Percentiles rank a stretch among this genome's conserved stretches.
phyloP scores from a whole-genome alignment of 2,888 invertebrate species.

The Eurytoma adleriae region DNA sequence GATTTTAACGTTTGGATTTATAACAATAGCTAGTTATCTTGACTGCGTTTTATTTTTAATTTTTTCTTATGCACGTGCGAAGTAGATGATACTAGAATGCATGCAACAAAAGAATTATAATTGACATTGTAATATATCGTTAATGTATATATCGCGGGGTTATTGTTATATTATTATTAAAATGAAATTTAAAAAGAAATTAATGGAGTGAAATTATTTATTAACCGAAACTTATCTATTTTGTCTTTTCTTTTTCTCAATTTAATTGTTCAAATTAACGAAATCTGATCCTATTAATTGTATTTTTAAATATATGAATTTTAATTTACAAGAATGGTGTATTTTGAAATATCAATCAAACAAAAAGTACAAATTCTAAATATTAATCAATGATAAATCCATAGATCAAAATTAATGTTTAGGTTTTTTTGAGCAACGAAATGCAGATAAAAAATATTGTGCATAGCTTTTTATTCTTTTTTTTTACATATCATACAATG shows the following conservation, averaged over 20 bases:
- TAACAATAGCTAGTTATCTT: slow-evolving; percentile 2
- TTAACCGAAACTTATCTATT: background rate
- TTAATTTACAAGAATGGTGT: no score
- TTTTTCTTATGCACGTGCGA: slow-evolving; percentile 34
- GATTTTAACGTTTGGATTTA: background rate
- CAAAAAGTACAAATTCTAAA: no score
- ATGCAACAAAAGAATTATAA: slow-evolving; percentile 41
- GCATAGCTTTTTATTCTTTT: slow-evolving; percentile 66
- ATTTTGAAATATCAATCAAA: no score
- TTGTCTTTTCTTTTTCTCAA: no score
- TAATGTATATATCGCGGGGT: slow-evolving; percentile 73
- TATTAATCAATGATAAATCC: no score
- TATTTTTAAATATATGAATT: no score
- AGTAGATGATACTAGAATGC: slow-evolving; percentile 35
- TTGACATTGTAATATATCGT: slow-evolving; percentile 72
- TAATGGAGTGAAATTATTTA: background rate
- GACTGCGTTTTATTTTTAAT: slow-evolving; percentile 16
- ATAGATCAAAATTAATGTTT: background rate
- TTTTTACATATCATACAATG: slow-evolving; percentile 75
- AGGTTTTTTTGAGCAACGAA: no score
- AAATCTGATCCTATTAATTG: no score
- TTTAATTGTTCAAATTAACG: no score
- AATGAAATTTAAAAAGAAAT: slow-evolving; percentile 63
- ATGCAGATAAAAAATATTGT: slow-evolving; percentile 57
- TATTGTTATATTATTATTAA: slow-evolving; percentile 74